Evolutionary conservation across 2,888 invertebrate species (phyloP), one percentile per base, ranked within the genome.

Genomic region (Hypomecis atomaria): DNA sequence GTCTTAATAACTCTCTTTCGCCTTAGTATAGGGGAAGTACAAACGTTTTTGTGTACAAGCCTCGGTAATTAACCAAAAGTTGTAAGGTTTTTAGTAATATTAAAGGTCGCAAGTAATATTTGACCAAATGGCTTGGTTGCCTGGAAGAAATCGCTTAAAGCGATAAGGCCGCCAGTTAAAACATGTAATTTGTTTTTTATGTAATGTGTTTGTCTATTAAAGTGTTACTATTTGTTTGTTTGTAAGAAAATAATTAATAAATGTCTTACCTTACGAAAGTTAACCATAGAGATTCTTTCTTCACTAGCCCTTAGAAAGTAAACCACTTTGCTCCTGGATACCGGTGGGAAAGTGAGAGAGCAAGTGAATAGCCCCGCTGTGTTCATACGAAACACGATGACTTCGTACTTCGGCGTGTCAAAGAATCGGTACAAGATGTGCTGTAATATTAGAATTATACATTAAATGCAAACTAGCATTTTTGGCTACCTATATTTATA

Each of bases 301-400:
- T 94, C 93, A 5, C 85, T 78, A 70, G 94, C 95, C 74, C 96
- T 95, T 38, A 97, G 93, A 81, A 98, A 98, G 83, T 97, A 98
- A 0, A 95, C 92, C 57, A 95, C 93, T 88, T 97, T 97, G 9
- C 94, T 92, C 76, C 94, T 95, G 37, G 94, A 89, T 47, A 92
- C 86, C 0, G 93, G 76, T 1, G 95, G 96, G 75, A 96, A 97
- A 6, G 89, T 88, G 8, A 92, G 90, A 0, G 94, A 82, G 0
- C 96, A 96, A 2, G 94, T 90, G n/a, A 98, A 87, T 67, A 94
- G 71, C 0, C 96, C 96, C 0, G 94, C 93, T 0, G 94, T 75
- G 65, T 94, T 94, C 72, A 96, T 79, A 52, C 94, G 94, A 70
- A 96, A 93, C 59, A 96, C 89, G 10, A 96, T 65, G 7, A 93